Evolutionary conservation across 2,113 vertebrate genomes (phyloP).

Genomic region (Dipodomys merriami): DNA sequence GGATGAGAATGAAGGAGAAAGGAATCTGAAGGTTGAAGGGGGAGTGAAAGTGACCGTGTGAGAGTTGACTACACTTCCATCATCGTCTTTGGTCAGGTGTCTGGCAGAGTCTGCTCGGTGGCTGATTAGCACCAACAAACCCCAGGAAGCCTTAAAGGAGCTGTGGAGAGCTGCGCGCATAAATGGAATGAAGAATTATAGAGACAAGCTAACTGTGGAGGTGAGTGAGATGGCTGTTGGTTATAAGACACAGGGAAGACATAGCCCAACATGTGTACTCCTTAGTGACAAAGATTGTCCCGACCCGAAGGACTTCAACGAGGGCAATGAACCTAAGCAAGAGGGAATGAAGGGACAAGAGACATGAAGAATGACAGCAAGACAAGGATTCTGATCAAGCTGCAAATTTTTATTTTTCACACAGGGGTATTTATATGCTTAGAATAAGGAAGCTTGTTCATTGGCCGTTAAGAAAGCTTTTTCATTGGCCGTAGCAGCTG

Average conservation of each 20-base stretch:
- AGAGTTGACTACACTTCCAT: not conserved
- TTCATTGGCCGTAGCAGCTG: too few species aligned
- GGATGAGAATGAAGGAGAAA: not conserved
- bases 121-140: not conserved
- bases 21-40: too few species aligned
- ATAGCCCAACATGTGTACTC: not conserved
- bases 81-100: constrained; percentile 28
- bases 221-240: not conserved
- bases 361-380: too few species aligned
- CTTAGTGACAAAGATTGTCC: too few species aligned
- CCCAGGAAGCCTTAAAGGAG: not conserved
- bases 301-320: too few species aligned
- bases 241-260: not conserved
- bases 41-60: not conserved
- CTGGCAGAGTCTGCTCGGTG: constrained; percentile 31
- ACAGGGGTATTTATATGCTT: too few species aligned
- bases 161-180: not conserved
- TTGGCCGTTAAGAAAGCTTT: too few species aligned
- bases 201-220: not conserved
- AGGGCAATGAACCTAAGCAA: too few species aligned
- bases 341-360: too few species aligned
- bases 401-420: too few species aligned
- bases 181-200: constrained; percentile 38
- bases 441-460: too few species aligned
- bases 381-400: too few species aligned